Conservation (phyloP, 2,113 vertebrate genomes). For the Sinocyclocheilus rhinocerous region DNA sequence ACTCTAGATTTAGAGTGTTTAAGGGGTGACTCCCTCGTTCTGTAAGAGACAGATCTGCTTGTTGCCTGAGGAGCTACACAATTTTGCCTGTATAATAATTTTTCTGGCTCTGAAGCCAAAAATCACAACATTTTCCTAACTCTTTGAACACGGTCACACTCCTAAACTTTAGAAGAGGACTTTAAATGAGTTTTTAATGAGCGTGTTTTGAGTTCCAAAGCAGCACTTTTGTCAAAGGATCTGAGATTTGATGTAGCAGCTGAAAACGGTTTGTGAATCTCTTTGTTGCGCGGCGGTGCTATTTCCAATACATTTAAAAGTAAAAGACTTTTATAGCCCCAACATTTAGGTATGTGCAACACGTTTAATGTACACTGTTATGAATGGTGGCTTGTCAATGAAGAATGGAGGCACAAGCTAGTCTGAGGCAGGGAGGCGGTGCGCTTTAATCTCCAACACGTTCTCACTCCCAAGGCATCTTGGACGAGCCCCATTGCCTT, state of each 20-base stretch:
- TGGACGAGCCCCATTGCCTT: not conserved
- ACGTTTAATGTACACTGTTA: constrained; percentile 25
- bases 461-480: constrained; percentile 1
- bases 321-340: not conserved
- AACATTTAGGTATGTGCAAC: not conserved
- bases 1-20: not conserved
- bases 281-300: not conserved
- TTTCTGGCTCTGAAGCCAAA: constrained; percentile 11
- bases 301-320: constrained; percentile 14
- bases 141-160: constrained; percentile 27
- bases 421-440: not conserved
- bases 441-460: not conserved
- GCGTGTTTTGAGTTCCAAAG: constrained; percentile 4
- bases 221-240: constrained; percentile 17
- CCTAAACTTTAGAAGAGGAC: constrained; percentile 26
- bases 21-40: not conserved
- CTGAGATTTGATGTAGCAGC: constrained; percentile 1
- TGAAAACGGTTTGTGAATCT: not conserved
- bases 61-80: constrained; percentile 30
- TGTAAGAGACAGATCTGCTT: constrained; percentile 25
- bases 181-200: constrained; percentile 37
- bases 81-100: constrained; percentile 21
- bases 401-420: not conserved
- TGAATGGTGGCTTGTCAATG: constrained; percentile 3
- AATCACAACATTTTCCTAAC: constrained; percentile 19